These are phyloP conservation scores for Pyralis farinalis DNA, from an alignment of 2,888 invertebrate species.

Conservation along the genomic window DNA sequence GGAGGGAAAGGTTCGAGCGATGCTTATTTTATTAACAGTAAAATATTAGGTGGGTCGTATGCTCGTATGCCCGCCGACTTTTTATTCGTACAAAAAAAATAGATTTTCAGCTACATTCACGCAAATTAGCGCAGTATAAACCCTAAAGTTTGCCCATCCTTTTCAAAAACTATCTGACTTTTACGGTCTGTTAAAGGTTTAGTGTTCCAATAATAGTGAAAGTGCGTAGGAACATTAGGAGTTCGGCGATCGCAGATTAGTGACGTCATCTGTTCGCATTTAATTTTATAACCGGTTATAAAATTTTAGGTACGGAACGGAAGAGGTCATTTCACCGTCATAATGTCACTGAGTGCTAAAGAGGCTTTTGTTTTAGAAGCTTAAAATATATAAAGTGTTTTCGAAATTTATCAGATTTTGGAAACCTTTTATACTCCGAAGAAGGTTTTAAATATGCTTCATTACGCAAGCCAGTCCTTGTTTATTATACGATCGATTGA, in stretches of 20 bases:
- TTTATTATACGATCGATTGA: no score
- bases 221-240: slow-evolving; percentile 22
- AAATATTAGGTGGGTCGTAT: no score
- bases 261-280: slow-evolving; percentile 15
- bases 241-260: slow-evolving; percentile 18
- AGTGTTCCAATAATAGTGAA: slow-evolving; percentile 20
- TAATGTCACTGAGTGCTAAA: neutral
- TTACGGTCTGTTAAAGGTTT: slow-evolving; percentile 24
- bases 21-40: no score
- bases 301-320: slow-evolving; percentile 14
- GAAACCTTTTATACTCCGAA: no score
- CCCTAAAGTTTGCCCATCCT: slow-evolving; percentile 11
- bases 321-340: slow-evolving; percentile 1
- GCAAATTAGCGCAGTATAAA: no score
- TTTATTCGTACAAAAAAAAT: no score
- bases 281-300: slow-evolving; percentile 18
- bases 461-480: neutral
- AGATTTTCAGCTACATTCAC: no score
- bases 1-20: no score
- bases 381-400: neutral
- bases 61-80: no score
- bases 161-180: slow-evolving; percentile 24
- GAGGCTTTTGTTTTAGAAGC: neutral
- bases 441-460: no score
- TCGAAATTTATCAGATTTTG: slow-evolving; percentile 1